Evolutionary conservation across 1,140 invertebrate genomes (phyloP).

Genomic region (Drosophila pectinifera): DNA sequence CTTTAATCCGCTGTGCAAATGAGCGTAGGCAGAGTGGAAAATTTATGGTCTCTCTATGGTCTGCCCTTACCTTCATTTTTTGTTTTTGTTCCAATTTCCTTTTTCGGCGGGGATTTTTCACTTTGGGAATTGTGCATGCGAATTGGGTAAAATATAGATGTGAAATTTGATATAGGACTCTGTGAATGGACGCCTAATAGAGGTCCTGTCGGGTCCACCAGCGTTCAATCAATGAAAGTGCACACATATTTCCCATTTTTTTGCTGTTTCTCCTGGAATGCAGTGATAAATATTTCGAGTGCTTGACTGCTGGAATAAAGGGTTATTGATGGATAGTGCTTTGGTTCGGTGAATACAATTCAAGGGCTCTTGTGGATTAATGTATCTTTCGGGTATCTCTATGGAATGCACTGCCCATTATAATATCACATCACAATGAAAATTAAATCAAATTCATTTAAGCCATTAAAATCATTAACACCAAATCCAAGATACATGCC

Average conservation of each 20-base stretch:
- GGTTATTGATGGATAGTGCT: slow-evolving; percentile 34
- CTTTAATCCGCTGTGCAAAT: slow-evolving; percentile 80
- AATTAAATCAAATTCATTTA: background rate
- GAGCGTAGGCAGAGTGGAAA: slow-evolving; percentile 59
- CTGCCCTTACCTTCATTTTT: slow-evolving; percentile 31
- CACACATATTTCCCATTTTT: slow-evolving; percentile 27
- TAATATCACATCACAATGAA: background rate
- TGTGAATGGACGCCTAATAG: slow-evolving; percentile 51
- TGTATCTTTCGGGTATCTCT: background rate
- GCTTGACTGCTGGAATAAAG: slow-evolving; percentile 20
- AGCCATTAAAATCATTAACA: background rate
- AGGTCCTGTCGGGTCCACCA: slow-evolving; percentile 24
- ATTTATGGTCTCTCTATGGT: slow-evolving; percentile 69
- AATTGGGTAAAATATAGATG: slow-evolving; percentile 69
- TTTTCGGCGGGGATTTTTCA: slow-evolving; percentile 42
- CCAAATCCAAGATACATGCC: background rate
- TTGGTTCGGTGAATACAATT: slow-evolving; percentile 5
- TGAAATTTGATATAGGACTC: slow-evolving; percentile 62
- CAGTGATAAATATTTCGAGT: slow-evolving; percentile 47
- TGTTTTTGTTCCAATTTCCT: slow-evolving; percentile 31
- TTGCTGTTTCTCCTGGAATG: slow-evolving; percentile 6
- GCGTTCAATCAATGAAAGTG: slow-evolving; percentile 63
- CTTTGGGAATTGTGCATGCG: slow-evolving; percentile 44
- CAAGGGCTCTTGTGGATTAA: slow-evolving; percentile 5
- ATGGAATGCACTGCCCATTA: too few relatives aligned